Evolutionary conservation across 2,113 vertebrate genomes (phyloP).

Genomic region (Varanus salvator): DNA sequence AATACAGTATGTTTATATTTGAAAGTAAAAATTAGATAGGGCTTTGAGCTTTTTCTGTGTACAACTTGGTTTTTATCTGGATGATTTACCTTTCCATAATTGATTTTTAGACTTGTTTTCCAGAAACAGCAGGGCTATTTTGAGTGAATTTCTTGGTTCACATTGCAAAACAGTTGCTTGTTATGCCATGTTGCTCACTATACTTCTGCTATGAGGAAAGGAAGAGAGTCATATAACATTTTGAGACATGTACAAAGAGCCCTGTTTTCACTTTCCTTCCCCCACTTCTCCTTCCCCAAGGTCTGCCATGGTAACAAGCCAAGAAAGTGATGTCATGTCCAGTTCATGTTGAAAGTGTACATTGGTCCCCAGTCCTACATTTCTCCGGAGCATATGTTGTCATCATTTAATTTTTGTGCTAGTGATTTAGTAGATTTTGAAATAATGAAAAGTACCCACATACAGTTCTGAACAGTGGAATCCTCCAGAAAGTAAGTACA

Average conservation of each 20-base stretch:
- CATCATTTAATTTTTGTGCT: conserved; percentile 13
- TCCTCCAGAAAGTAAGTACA: background rate
- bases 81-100: background rate
- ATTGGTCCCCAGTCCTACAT: conserved; percentile 43
- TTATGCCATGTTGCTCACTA: conserved; percentile 6
- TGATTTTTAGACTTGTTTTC: conserved; percentile 39
- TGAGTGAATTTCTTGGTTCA: conserved; percentile 42
- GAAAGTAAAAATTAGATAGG: background rate
- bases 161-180: conserved; percentile 43
- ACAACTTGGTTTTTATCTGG: background rate
- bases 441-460: conserved; percentile 12
- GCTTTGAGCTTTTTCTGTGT: background rate
- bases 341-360: conserved; percentile 65
- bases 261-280: conserved; percentile 46
- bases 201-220: conserved; percentile 51
- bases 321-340: conserved; percentile 51
- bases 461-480: background rate
- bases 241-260: conserved; percentile 46
- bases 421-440: conserved; percentile 26
- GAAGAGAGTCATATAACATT: conserved; percentile 43
- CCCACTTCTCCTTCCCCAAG: conserved; percentile 19
- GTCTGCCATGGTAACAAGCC: conserved; percentile 41
- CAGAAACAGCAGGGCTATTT: conserved; percentile 30
- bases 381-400: conserved; percentile 43
- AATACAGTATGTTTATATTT: background rate